A percentile compares a stretch with the other conserved stretches of the same genome.
These are phyloP conservation scores for Microcebus ravelobensis DNA, from an alignment of 2,113 vertebrate species.

Conservation along the genomic window DNA sequence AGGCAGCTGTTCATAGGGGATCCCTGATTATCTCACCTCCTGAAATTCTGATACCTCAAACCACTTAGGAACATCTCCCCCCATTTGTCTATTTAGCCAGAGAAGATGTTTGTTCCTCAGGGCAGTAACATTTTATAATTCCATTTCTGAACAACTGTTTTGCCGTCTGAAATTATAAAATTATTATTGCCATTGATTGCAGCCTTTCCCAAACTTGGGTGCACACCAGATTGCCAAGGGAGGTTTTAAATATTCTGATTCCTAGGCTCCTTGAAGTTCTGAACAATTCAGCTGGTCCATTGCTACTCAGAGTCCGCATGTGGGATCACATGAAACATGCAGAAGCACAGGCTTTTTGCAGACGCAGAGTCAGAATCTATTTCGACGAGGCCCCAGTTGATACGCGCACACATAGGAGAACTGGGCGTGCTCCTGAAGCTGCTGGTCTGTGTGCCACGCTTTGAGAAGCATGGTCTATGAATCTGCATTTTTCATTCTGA, in stretches of 20 bases:
- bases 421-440: neutral
- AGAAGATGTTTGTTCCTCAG: neutral
- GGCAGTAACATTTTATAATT: neutral
- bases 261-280: neutral
- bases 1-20: neutral
- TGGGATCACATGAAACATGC: neutral
- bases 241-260: neutral
- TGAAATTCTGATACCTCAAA: neutral
- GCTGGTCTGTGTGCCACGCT: no score
- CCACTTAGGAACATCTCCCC: neutral
- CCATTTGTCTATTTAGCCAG: neutral
- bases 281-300: neutral
- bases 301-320: neutral
- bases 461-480: neutral
- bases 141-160: neutral
- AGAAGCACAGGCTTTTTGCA: neutral
- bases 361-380: neutral
- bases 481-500: neutral
- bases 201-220: neutral
- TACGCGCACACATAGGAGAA: fast-evolving
- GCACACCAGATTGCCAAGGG: neutral
- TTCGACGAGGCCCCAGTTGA: neutral
- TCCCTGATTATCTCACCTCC: neutral
- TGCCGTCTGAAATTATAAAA: neutral
- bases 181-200: neutral